phyloP scores from a whole-genome alignment of 2,113 vertebrate genomes.

The Rhadina sibilatrix region DNA sequence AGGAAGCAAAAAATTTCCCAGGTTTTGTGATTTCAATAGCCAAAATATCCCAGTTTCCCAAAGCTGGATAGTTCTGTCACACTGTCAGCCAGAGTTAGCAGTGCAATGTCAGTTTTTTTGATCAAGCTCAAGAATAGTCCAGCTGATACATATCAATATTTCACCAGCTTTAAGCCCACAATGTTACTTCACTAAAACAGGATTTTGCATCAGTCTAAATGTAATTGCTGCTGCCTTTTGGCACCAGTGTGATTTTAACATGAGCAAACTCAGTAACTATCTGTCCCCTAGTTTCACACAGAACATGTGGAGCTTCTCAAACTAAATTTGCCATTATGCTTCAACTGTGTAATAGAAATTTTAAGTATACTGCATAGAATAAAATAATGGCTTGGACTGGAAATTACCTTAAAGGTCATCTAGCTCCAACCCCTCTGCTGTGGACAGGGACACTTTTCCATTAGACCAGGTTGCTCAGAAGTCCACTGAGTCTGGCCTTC shows the following conservation, averaged over 20 bases:
- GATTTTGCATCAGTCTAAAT: neutral
- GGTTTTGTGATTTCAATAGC: neutral
- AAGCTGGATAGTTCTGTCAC: neutral
- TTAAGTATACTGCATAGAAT: neutral
- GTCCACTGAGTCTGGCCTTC: neutral
- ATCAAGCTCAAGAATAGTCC: neutral
- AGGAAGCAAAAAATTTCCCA: neutral
- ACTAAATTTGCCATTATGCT: neutral
- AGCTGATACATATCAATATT: neutral
- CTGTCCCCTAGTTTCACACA: neutral
- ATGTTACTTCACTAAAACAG: neutral
- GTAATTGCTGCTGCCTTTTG: neutral
- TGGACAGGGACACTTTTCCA: neutral
- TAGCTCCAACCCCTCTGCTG: neutral
- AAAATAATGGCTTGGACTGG: neutral
- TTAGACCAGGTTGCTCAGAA: neutral
- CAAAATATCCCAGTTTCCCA: neutral
- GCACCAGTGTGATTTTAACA: neutral
- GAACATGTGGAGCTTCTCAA: neutral
- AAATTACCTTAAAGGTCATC: neutral
- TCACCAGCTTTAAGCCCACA: neutral
- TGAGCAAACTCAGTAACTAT: neutral
- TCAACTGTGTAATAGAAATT: neutral
- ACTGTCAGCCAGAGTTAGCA: neutral
- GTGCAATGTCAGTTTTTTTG: neutral